Base-by-base conservation (phyloP, 1,140 invertebrate species). In the Trichonephila clavata region DNA sequence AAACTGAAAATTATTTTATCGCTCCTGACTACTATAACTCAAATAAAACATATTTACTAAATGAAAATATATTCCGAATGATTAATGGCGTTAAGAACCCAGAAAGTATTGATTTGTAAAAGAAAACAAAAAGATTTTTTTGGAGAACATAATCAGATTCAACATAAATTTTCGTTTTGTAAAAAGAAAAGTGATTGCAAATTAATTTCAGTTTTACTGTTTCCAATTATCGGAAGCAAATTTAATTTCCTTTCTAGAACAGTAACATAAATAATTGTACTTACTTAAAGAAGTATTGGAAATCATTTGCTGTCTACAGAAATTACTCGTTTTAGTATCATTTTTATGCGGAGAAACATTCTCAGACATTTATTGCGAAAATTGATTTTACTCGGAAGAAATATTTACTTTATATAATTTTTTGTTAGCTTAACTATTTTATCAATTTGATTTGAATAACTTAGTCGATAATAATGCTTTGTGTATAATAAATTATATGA, bases 71-170 rank as follows among this genome's bases (percentile, higher is more conserved):
- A 27, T 14, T n/a, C 65, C 21, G 1, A n/a, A 24, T 68, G 65
- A 68, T 68, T n/a, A 21, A 68, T 68, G 65, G 14, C 0, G 65
- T 68, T 68, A 13, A n/a, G n/a, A 16, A 2, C 21, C 24, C 1
- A 24, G 65, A 8, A 24, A 68, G n/a, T 24, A 27, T 68, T 68
- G 65, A 24, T 68, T 68, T 50, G 10, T 10, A 10, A 50, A 50
- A 13, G 50, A 50, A 50, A 13, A 27, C n/a, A 68, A 68, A 27
- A 27, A 24, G 65, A 68, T 68, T 68, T 27, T n/a, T n/a, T 68
- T 27, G 65, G 65, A 68, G 65, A 68, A 68, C 65, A 68, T 68
- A 68, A 68, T 68, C 65, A 68, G 65, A 68, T 68, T 24, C n/a
- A 24, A 27, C 24, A 68, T 68, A 13, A 24, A 68, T 68, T 68